Evolutionary conservation across 37 sponge, comb jelly and placozoan genomes (phyloP).

Genomic region (Chondrilla cf. caribensis): DNA sequence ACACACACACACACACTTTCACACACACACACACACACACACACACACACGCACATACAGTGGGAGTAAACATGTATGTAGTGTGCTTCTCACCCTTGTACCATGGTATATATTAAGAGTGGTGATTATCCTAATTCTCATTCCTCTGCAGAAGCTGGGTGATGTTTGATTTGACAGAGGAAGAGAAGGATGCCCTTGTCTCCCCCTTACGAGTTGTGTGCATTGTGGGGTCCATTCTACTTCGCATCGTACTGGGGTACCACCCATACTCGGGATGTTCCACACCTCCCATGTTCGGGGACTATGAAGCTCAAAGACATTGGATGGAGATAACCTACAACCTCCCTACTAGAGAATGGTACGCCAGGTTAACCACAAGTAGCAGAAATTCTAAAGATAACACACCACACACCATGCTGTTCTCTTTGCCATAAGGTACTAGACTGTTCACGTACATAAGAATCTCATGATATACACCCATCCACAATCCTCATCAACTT

Average conservation of each 20-base stretch:
- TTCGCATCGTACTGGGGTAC: conserved; percentile 52
- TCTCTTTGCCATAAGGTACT: too few species aligned
- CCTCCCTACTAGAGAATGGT: conserved; percentile 82
- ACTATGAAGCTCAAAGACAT: conserved; percentile 96
- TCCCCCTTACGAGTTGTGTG: background rate
- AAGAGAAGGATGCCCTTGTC: background rate
- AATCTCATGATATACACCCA: too few species aligned
- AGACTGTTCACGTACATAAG: too few species aligned
- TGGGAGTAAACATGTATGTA: conserved; percentile 1
- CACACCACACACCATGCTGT: too few species aligned
- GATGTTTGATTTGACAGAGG: too few species aligned
- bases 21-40: conserved; percentile 21
- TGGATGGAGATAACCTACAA: conserved; percentile 97
- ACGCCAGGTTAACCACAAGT: background rate
- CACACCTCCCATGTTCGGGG: conserved; percentile 81
- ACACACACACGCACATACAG: conserved; percentile 8
- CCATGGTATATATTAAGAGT: too few species aligned
- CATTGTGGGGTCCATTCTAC: conserved; percentile 32
- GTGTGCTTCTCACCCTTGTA: background rate
- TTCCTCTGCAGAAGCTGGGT: too few species aligned
- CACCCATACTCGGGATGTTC: conserved; percentile 78
- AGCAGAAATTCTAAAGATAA: too few species aligned
- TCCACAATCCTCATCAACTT: too few species aligned
- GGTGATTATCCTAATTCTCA: too few species aligned
- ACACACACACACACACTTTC: conserved; percentile 14